Evolutionary conservation across 2,797 vertebrate species (phyloP).

Genomic region (Spinibarbus caldwelli): DNA sequence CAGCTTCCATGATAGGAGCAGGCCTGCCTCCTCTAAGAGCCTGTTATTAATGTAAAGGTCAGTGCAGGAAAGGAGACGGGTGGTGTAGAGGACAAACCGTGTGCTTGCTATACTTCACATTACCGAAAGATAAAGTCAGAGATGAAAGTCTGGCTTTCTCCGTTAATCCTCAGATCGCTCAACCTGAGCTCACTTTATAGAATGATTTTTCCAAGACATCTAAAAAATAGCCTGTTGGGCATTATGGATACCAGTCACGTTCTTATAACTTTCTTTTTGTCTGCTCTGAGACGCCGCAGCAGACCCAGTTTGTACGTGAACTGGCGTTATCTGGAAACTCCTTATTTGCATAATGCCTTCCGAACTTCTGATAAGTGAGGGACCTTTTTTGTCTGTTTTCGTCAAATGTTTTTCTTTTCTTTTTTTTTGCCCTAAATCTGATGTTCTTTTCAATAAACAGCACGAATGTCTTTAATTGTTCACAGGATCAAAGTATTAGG

Average conservation of each 20-base stretch:
- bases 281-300: not conserved
- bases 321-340: not conserved
- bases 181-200: slow-evolving; percentile 42
- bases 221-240: slow-evolving; percentile 12
- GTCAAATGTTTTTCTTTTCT: slow-evolving; percentile 2
- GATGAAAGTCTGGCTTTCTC: slow-evolving; percentile 60
- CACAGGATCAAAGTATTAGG: slow-evolving; percentile 49
- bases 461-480: slow-evolving; percentile 59
- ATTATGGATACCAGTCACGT: not conserved
- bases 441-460: slow-evolving; percentile 58
- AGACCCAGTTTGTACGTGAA: not conserved
- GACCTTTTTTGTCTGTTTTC: slow-evolving; percentile 32
- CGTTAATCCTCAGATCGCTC: slow-evolving; percentile 44
- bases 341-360: slow-evolving; percentile 31
- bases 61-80: slow-evolving; percentile 68
- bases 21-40: slow-evolving; percentile 64
- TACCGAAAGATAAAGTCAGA: slow-evolving; percentile 55
- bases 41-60: slow-evolving; percentile 80
- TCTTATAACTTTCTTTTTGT: slow-evolving; percentile 7
- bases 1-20: slow-evolving; percentile 57
- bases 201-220: slow-evolving; percentile 28
- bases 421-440: slow-evolving; percentile 40
- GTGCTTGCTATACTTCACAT: slow-evolving; percentile 59
- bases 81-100: slow-evolving; percentile 65
- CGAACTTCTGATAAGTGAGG: slow-evolving; percentile 6